Conservation (phyloP, 2,888 invertebrate species). For the Alloscopus bannaensis region DNA sequence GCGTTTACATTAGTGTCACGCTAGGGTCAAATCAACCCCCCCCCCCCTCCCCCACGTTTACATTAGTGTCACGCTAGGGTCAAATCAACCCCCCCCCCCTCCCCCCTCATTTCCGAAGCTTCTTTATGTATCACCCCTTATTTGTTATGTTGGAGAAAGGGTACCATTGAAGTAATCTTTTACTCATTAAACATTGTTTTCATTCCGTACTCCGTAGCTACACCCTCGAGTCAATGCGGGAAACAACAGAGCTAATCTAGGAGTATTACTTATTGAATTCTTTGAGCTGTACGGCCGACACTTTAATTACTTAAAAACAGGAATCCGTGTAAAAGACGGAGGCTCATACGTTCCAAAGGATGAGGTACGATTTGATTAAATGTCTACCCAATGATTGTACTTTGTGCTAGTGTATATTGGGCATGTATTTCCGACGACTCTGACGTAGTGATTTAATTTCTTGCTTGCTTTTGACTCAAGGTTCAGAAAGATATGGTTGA, state of each 20-base stretch:
- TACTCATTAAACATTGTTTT: too few species aligned
- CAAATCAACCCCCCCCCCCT: too few species aligned
- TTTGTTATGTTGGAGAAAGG: too few species aligned
- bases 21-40: too few species aligned
- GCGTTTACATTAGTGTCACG: too few species aligned
- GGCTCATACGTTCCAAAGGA: conserved; percentile 97
- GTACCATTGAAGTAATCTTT: too few species aligned
- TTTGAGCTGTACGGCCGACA: conserved; percentile 97
- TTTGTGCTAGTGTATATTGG: too few species aligned
- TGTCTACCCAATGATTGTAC: conserved; percentile 1
- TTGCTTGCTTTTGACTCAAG: conserved; percentile 72
- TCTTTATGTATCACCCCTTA: too few species aligned
- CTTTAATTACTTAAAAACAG: conserved; percentile 96
- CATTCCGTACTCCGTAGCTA: conserved; percentile 78
- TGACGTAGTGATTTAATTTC: not conserved
- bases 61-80: too few species aligned
- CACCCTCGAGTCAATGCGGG: conserved; percentile 89
- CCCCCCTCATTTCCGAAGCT: too few species aligned
- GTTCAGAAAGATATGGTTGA: conserved; percentile 91
- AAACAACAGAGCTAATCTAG: conserved; percentile 84
- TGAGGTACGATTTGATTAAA: conserved; percentile 78
- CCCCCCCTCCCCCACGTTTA: too few species aligned
- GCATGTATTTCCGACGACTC: not conserved
- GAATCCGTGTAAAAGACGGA: conserved; percentile 94
- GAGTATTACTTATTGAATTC: conserved; percentile 96